Evolutionary conservation across 2,888 invertebrate genomes (phyloP).

Genomic region (Luperina nickerlii): DNA sequence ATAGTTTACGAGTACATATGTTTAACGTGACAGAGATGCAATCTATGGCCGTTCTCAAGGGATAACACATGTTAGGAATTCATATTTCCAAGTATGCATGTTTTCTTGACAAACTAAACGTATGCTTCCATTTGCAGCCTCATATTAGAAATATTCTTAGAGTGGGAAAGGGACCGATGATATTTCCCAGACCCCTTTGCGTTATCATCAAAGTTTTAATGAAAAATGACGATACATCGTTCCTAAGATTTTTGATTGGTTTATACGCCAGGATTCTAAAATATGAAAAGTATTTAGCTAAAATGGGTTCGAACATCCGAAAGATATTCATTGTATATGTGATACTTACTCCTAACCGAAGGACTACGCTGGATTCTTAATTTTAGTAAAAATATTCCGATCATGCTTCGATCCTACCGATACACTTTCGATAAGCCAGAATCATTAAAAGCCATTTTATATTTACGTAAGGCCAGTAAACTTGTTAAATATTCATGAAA

Average conservation of each 20-base stretch:
- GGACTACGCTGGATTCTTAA: conserved; percentile 51
- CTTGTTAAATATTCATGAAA: conserved; percentile 81
- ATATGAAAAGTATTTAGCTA: background rate
- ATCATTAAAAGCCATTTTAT: conserved; percentile 79
- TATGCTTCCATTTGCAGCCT: conserved; percentile 20
- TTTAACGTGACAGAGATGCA: conserved; percentile 49
- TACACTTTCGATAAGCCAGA: conserved; percentile 77
- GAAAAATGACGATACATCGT: background rate
- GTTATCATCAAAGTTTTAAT: background rate
- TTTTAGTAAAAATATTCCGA: conserved; percentile 76
- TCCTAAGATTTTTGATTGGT: background rate
- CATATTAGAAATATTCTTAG: conserved; percentile 1
- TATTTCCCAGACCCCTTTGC: conserved; percentile 8
- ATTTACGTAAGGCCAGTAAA: conserved; percentile 84
- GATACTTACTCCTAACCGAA: conserved; percentile 38
- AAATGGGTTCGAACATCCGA: background rate
- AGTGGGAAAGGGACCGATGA: conserved; percentile 18
- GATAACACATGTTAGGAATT: conserved; percentile 37
- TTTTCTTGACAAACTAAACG: conserved; percentile 29
- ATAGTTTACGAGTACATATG: conserved; percentile 45
- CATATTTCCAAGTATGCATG: conserved; percentile 33
- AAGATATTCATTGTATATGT: background rate
- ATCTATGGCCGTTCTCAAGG: conserved; percentile 51
- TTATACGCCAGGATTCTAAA: background rate
- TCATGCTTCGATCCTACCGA: conserved; percentile 81